Percentiles rank a stretch among this genome's conserved stretches.
Conservation (phyloP, 1,140 invertebrate genomes). For the Meteorus sp. region DNA sequence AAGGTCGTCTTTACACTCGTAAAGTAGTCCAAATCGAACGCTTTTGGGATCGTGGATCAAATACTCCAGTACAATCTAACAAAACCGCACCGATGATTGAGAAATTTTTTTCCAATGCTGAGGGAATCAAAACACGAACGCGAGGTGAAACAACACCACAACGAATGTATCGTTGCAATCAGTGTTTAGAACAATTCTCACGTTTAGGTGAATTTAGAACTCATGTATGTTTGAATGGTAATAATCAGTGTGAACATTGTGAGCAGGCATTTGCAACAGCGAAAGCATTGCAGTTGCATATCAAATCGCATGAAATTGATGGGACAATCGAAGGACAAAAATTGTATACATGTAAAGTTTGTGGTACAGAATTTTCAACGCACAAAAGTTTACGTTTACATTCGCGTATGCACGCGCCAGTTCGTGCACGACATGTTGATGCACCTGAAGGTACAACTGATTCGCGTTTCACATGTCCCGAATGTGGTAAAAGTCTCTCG, state of each 20-base stretch:
- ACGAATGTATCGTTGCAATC: constrained; percentile 50
- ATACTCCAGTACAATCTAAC: constrained; percentile 22
- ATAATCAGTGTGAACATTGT: constrained; percentile 50
- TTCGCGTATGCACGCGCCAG: constrained; percentile 70
- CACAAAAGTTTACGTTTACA: constrained; percentile 72
- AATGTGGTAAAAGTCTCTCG: constrained; percentile 59
- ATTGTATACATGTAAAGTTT: constrained; percentile 62
- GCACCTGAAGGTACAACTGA: constrained; percentile 56
- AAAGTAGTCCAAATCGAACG: constrained; percentile 63
- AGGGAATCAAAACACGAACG: constrained; percentile 38
- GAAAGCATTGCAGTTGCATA: constrained; percentile 49
- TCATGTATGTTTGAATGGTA: constrained; percentile 47
- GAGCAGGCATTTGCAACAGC: constrained; percentile 50
- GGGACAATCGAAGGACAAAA: constrained; percentile 33
- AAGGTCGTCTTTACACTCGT: constrained; percentile 58
- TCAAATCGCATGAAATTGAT: constrained; percentile 46
- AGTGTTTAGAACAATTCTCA: constrained; percentile 49
- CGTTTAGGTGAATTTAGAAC: constrained; percentile 49
- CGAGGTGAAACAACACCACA: constrained; percentile 13
- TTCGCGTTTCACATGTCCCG: constrained; percentile 49
- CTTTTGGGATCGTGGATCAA: constrained; percentile 54
- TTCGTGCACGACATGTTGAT: constrained; percentile 64
- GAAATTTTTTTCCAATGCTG: constrained; percentile 56
- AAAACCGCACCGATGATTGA: constrained; percentile 53
- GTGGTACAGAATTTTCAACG: constrained; percentile 67